phyloP scores from a whole-genome alignment of 2,113 vertebrate species.

The Fulica atra region DNA sequence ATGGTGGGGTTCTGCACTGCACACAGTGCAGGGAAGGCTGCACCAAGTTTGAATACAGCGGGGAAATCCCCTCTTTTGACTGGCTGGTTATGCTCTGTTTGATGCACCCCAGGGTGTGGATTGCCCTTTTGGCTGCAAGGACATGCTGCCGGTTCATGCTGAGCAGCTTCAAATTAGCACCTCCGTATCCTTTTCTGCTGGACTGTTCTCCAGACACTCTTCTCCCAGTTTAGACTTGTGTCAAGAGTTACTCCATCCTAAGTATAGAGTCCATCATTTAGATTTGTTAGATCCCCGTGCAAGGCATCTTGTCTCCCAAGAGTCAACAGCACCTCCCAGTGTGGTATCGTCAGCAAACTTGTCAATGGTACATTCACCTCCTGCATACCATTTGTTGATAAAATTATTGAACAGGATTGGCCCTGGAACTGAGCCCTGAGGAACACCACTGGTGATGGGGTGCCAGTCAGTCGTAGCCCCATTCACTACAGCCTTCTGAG shows the following conservation, averaged over 20 bases:
- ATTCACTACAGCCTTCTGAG: neutral
- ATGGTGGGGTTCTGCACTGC: neutral
- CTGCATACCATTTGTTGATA: neutral
- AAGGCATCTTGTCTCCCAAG: neutral
- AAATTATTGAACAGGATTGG: neutral
- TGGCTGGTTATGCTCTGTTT: too few relatives aligned
- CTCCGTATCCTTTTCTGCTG: neutral
- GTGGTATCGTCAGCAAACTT: neutral
- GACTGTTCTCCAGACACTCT: neutral
- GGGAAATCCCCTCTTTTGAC: too few relatives aligned
- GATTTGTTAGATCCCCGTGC: neutral
- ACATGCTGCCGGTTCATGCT: fast-evolving
- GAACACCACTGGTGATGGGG: fast-evolving
- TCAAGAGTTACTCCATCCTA: fast-evolving
- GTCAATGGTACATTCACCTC: neutral
- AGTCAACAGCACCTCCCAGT: neutral
- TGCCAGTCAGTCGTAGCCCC: fast-evolving
- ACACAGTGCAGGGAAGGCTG: neutral
- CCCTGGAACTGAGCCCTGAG: neutral
- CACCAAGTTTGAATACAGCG: fast-evolving
- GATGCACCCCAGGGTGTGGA: neutral
- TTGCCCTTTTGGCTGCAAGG: neutral
- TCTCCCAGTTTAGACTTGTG: fast-evolving
- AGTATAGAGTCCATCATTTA: neutral
- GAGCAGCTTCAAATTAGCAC: neutral